Conservation (phyloP, 1,140 invertebrate genomes). For the Drosophila ironensis region DNA sequence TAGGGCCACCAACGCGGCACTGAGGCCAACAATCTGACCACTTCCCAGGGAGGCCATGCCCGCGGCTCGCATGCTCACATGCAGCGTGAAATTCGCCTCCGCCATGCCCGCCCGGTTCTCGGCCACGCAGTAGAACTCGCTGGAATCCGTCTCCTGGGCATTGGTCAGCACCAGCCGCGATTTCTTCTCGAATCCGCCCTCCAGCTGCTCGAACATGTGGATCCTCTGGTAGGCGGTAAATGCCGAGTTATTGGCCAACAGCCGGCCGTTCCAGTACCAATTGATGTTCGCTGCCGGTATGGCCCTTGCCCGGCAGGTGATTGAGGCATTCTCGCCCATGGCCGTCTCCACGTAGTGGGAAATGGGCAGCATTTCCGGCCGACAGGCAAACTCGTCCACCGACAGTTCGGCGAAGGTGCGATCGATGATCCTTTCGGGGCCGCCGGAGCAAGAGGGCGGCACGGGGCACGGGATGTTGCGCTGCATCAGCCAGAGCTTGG, state of each 20-base stretch:
- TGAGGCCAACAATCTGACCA: slow-evolving; percentile 92
- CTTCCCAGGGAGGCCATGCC: slow-evolving; percentile 91
- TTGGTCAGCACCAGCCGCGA: slow-evolving; percentile 92
- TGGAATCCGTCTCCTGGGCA: slow-evolving; percentile 93
- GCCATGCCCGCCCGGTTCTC: slow-evolving; percentile 95
- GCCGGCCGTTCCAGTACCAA: slow-evolving; percentile 93
- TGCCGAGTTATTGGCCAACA: slow-evolving; percentile 90
- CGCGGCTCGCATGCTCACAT: slow-evolving; percentile 89
- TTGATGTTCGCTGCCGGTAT: slow-evolving; percentile 91
- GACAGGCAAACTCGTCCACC: slow-evolving; percentile 93
- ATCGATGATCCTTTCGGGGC: slow-evolving; percentile 86
- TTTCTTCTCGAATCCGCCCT: slow-evolving; percentile 85
- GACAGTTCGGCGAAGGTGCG: slow-evolving; percentile 88
- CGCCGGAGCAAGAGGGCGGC: slow-evolving; percentile 88
- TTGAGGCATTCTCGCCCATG: slow-evolving; percentile 92
- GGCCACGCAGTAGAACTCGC: slow-evolving; percentile 94
- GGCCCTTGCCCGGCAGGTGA: slow-evolving; percentile 90
- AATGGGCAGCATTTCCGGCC: slow-evolving; percentile 90
- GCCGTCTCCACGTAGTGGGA: slow-evolving; percentile 89
- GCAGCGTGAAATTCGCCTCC: slow-evolving; percentile 94
- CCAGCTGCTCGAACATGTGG: slow-evolving; percentile 89
- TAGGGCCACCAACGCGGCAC: slow-evolving; percentile 90
- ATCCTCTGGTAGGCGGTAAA: slow-evolving; percentile 92
- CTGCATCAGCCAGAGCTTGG: slow-evolving; percentile 92
- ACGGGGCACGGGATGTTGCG: slow-evolving; percentile 91